A percentile compares a stretch with the other conserved stretches of the same genome.
These are phyloP conservation scores for Brachionus asplanchnoidis DNA, from an alignment of 1,140 invertebrate genomes.

Conservation along the genomic window DNA sequence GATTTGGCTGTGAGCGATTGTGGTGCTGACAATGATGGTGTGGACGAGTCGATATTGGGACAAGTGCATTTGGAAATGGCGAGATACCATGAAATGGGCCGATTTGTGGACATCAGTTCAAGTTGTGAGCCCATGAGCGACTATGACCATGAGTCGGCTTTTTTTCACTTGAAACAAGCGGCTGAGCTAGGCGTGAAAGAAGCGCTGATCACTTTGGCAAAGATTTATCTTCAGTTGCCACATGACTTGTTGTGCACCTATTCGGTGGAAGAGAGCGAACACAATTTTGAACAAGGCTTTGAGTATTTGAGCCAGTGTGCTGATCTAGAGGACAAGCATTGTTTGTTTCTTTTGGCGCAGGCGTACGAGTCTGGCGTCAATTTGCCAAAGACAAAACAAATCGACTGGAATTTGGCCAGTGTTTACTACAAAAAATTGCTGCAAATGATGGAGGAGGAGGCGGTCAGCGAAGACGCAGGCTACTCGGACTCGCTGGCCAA, in stretches of 20 bases:
- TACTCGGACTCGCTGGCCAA: constrained; percentile 49
- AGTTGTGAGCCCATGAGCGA: constrained; percentile 35
- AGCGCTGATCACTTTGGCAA: constrained; percentile 59
- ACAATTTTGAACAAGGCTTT: constrained; percentile 54
- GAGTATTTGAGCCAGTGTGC: constrained; percentile 59
- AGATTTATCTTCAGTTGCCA: constrained; percentile 58
- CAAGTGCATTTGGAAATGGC: constrained; percentile 63
- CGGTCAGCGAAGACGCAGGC: constrained; percentile 56
- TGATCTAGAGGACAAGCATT: constrained; percentile 58
- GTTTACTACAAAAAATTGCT: constrained; percentile 53
- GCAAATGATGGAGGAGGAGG: constrained; percentile 56
- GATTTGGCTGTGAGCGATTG: not conserved
- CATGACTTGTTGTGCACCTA: constrained; percentile 59
- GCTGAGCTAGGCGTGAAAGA: constrained; percentile 61
- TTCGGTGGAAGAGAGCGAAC: constrained; percentile 48
- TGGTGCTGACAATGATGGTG: too few relatives aligned
- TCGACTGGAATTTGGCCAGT: not conserved
- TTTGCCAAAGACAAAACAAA: constrained; percentile 46
- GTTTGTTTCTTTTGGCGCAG: constrained; percentile 61
- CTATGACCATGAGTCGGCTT: constrained; percentile 59
- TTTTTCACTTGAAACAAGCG: constrained; percentile 61
- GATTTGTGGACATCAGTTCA: constrained; percentile 53
- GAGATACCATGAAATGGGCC: constrained; percentile 62
- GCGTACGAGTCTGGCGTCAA: constrained; percentile 59
- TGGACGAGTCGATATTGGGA: constrained; percentile 43